phyloP scores from a whole-genome alignment of 2,113 vertebrate species.

The Origma solitaria region DNA sequence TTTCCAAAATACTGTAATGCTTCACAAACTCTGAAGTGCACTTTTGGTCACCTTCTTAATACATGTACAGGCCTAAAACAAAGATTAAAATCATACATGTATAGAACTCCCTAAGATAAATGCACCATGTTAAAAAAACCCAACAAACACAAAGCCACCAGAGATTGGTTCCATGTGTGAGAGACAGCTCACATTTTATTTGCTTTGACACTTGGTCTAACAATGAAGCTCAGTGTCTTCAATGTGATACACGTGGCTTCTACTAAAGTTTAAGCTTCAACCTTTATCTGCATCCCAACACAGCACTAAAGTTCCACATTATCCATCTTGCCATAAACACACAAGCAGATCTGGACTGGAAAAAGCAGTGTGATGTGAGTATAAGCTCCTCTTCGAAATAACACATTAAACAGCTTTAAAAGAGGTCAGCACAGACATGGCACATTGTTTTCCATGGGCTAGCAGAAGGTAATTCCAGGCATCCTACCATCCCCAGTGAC shows the following conservation, averaged over 20 bases:
- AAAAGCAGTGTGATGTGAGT: neutral
- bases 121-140: neutral
- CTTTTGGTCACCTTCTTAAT: neutral
- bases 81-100: neutral
- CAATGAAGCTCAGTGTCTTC: constrained; percentile 5
- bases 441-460: neutral
- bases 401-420: neutral
- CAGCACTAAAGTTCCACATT: neutral
- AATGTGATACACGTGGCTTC: neutral
- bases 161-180: neutral
- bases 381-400: neutral
- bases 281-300: neutral
- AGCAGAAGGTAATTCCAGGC: neutral
- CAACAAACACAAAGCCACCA: neutral
- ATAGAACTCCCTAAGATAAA: neutral
- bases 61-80: fast-evolving
- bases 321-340: neutral
- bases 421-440: neutral
- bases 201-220: neutral
- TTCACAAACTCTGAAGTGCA: neutral
- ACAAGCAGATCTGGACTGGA: neutral
- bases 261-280: neutral
- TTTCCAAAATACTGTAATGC: neutral
- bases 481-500: neutral
- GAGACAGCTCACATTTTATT: neutral